Conservation (phyloP, 2,113 vertebrate genomes). For the Ciconia maguari region DNA sequence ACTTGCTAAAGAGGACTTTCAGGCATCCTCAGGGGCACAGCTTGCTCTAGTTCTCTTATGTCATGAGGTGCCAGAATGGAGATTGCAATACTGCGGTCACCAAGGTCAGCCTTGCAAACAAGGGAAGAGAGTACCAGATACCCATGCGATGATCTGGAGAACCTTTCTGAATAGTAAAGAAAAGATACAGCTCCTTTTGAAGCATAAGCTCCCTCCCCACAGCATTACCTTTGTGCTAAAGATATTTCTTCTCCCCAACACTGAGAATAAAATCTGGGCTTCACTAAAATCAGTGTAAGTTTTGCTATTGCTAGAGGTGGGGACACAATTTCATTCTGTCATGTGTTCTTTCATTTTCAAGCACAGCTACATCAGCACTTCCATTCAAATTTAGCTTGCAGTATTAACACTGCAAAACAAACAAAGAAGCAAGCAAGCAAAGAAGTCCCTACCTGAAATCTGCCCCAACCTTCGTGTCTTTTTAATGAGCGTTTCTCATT, state of each 20-base stretch:
- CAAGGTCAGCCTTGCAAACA: background rate
- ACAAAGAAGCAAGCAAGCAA: background rate
- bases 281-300: background rate
- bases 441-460: background rate
- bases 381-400: background rate
- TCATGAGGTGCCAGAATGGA: background rate
- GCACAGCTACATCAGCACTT: background rate
- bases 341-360: background rate
- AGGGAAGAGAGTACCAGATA: background rate
- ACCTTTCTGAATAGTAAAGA: background rate
- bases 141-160: background rate
- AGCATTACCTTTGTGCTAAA: background rate
- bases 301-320: background rate
- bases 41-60: background rate
- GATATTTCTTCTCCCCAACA: background rate
- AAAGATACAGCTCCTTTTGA: background rate
- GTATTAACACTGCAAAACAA: background rate
- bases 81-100: background rate
- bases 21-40: background rate
- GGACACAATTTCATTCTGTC: background rate
- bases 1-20: background rate
- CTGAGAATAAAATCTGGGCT: background rate
- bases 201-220: background rate
- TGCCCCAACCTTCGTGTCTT: background rate
- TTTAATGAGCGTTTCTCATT: background rate